Base-by-base conservation (phyloP, 2,113 vertebrate species). In the Ifrita kowaldi region DNA sequence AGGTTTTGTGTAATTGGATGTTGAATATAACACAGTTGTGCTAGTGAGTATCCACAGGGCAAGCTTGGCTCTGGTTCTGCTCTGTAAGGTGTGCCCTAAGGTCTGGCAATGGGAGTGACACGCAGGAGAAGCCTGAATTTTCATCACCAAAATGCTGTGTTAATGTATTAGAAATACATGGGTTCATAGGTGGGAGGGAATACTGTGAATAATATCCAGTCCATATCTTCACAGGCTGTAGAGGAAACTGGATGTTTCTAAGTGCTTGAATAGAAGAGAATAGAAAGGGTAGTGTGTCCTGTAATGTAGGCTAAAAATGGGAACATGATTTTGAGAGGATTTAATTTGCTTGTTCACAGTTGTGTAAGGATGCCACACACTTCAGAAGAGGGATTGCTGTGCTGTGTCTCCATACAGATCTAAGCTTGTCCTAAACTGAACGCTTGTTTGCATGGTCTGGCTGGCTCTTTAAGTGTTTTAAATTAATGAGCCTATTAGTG, bases 301-400 rank as follows among this genome's bases (percentile, higher is more conserved):
- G n/a, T 16, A 47, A 7, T 3, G 21, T 13, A 32, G 19, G 28
- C 10, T 89, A 41, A 35, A 71, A 65, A 4, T 3, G 21, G 41
- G 33, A 30, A 8, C 33, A 55, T 47, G 63, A 7, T 64, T 60
- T 71, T 69, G 55, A 39, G 53, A 64, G 41, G 20, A 20, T 60
- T 81, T 64, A 4, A 35, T 67, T 32, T 64, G 26, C 52, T 41
- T 62, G 12, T 84, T 35, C 22, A 27, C 76, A 55, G 32, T 44
- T 35, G 37, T 27, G 28, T 50, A 9, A 44, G 41, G 60, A 52
- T 11, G 1, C 2, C 3, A 2, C 0, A 3, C 20, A 4, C 19
- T 78, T 81, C 50, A 35, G 60, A 74, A 37, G 27, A 52, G 50
- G 32, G 11, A 21, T 14, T 10, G 16, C 11, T 39, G 21, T 1